These are phyloP conservation scores for Dolichallabes microphthalmus DNA, from an alignment of 2,113 vertebrate genomes.

Conservation along the genomic window DNA sequence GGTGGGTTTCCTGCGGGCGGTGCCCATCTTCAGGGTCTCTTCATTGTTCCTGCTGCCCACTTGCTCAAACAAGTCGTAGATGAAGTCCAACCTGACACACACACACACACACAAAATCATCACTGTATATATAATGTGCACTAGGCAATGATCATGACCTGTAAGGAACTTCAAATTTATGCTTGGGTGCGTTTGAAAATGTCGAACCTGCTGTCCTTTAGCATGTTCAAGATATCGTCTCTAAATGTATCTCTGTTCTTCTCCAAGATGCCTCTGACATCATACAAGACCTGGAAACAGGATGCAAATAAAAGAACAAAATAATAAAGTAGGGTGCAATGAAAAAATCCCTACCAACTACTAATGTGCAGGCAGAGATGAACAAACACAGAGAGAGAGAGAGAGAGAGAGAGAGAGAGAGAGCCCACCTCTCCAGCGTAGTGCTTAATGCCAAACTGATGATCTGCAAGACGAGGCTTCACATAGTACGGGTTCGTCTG, in stretches of 20 bases:
- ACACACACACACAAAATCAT: conserved; percentile 3
- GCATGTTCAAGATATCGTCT: conserved; percentile 89
- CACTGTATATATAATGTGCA: neutral
- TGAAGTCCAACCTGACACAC: conserved; percentile 83
- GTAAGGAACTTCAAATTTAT: neutral
- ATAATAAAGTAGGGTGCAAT: neutral
- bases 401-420: neutral
- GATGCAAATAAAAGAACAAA: neutral
- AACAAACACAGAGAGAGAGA: neutral
- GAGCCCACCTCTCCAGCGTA: conserved; percentile 83
- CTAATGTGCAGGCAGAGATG: neutral
- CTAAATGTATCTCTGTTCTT: conserved; percentile 93
- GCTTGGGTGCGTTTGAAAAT: neutral
- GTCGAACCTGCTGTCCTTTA: conserved; percentile 86
- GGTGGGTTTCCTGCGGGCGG: conserved; percentile 85
- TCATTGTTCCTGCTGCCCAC: conserved; percentile 85
- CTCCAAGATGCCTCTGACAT: conserved; percentile 83
- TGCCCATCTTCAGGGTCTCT: conserved; percentile 88
- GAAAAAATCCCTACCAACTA: neutral
- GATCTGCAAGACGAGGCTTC: conserved; percentile 86
- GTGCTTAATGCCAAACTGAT: conserved; percentile 91
- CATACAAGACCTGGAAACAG: conserved; percentile 80
- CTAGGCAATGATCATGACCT: neutral
- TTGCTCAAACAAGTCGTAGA: conserved; percentile 91
- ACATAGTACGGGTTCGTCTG: conserved; percentile 89